A percentile compares a stretch with the other conserved stretches of the same genome.
Evolutionary conservation across 2,113 vertebrate species (phyloP).

Genomic region (Paracanthobrama guichenoti): DNA sequence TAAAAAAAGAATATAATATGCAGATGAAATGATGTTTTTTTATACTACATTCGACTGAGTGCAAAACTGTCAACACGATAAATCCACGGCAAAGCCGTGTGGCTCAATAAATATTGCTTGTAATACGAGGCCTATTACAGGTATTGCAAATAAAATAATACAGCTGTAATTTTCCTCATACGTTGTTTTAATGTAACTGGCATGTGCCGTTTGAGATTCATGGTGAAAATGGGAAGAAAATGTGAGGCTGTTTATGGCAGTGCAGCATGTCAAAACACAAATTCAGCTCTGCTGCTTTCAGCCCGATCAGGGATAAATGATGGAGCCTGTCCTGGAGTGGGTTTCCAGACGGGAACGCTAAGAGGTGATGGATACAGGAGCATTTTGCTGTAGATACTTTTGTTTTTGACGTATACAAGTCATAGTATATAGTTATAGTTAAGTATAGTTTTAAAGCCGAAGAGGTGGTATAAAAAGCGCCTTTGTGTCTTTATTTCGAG

Average conservation of each 20-base stretch:
- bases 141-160: conserved; percentile 78
- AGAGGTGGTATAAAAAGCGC: background rate
- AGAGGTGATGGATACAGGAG: conserved; percentile 12
- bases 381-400: conserved; percentile 15
- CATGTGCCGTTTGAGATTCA: conserved; percentile 67
- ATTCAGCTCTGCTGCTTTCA: conserved; percentile 57
- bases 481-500: background rate
- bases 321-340: conserved; percentile 59
- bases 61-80: conserved; percentile 61
- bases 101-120: conserved; percentile 67
- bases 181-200: conserved; percentile 54
- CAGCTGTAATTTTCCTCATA: conserved; percentile 70
- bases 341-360: conserved; percentile 46
- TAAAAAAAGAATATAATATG: background rate
- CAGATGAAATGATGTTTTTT: conserved; percentile 27
- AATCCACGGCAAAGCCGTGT: conserved; percentile 63
- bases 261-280: conserved; percentile 51
- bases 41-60: conserved; percentile 61
- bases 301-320: conserved; percentile 72
- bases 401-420: background rate
- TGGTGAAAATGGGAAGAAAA: conserved; percentile 65
- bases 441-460: background rate
- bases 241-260: conserved; percentile 62
- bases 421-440: background rate
- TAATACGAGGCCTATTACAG: conserved; percentile 70